These are phyloP conservation scores for Ectropis crepuscularia DNA, from an alignment of 2,888 invertebrate genomes.

Conservation along the genomic window DNA sequence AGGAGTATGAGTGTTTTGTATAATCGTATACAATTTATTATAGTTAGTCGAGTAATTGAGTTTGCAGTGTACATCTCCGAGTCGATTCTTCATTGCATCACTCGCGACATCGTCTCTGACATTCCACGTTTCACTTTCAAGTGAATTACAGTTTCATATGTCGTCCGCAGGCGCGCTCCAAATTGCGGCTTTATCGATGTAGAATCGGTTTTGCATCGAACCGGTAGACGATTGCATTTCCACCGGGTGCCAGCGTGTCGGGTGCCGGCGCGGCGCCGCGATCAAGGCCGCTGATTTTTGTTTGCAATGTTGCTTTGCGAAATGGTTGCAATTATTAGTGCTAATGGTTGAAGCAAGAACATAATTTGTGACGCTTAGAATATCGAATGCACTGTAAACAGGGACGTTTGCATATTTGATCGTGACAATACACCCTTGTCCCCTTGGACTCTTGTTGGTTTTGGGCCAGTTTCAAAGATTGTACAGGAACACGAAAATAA, in stretches of 20 bases:
- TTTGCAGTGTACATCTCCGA: constrained; percentile 53
- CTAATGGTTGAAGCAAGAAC: constrained; percentile 43
- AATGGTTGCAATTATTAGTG: constrained; percentile 52
- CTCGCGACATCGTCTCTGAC: constrained; percentile 58
- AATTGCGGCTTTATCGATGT: constrained; percentile 45
- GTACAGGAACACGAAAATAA: constrained; percentile 21
- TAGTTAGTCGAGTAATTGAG: constrained; percentile 56
- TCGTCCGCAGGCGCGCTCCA: constrained; percentile 49
- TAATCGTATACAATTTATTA: constrained; percentile 40
- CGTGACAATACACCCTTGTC: constrained; percentile 14
- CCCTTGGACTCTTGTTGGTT: constrained; percentile 24
- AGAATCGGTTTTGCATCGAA: constrained; percentile 60
- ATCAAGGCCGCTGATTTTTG: constrained; percentile 47
- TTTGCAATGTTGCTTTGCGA: constrained; percentile 51
- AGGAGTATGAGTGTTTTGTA: constrained; percentile 45
- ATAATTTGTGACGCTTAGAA: constrained; percentile 40
- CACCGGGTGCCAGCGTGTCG: constrained; percentile 27
- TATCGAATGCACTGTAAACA: constrained; percentile 31
- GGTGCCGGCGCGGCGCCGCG: constrained; percentile 34
- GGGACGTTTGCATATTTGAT: constrained; percentile 31
- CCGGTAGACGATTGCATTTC: constrained; percentile 50
- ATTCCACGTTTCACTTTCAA: constrained; percentile 79
- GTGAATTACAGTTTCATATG: constrained; percentile 70
- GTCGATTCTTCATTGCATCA: constrained; percentile 59
- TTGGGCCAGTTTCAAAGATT: constrained; percentile 27